Percentiles rank a stretch among this genome's conserved stretches.
phyloP scores from a whole-genome alignment of 2,888 invertebrate species.

The Blastobasis lacticolella region DNA sequence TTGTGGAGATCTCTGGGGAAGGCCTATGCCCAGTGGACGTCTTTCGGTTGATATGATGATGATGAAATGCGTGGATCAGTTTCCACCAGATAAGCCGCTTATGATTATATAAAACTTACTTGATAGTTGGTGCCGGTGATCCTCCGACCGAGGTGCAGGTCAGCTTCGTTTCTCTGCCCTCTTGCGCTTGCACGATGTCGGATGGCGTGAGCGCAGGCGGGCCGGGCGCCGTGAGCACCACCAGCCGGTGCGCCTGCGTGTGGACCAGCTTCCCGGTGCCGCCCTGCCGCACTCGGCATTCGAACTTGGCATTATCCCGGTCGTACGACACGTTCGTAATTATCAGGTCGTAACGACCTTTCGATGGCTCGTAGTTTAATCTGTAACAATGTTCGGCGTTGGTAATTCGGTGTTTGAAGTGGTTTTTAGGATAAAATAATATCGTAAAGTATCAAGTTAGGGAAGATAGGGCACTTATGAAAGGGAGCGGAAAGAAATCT shows the following conservation, averaged over 20 bases:
- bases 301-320: constrained; percentile 92
- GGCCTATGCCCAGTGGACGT: too few species aligned
- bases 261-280: constrained; percentile 89
- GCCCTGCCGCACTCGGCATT: constrained; percentile 89
- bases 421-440: too few species aligned
- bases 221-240: constrained; percentile 89
- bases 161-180: constrained; percentile 83
- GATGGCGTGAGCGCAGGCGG: constrained; percentile 86
- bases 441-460: too few species aligned
- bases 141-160: constrained; percentile 90
- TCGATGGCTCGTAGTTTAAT: constrained; percentile 85
- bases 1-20: too few species aligned
- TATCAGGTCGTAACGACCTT: constrained; percentile 89
- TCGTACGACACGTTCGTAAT: constrained; percentile 93
- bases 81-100: too few species aligned
- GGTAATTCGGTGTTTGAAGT: too few species aligned
- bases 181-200: constrained; percentile 85
- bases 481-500: too few species aligned
- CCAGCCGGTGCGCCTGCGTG: constrained; percentile 87
- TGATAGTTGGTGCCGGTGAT: constrained; percentile 91
- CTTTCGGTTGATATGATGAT: too few species aligned
- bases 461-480: too few species aligned
- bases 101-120: too few species aligned
- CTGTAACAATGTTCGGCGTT: constrained; percentile 61
- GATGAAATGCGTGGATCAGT: too few species aligned